phyloP scores from a whole-genome alignment of 2,113 vertebrate species.

The Falcunculus frontatus region DNA sequence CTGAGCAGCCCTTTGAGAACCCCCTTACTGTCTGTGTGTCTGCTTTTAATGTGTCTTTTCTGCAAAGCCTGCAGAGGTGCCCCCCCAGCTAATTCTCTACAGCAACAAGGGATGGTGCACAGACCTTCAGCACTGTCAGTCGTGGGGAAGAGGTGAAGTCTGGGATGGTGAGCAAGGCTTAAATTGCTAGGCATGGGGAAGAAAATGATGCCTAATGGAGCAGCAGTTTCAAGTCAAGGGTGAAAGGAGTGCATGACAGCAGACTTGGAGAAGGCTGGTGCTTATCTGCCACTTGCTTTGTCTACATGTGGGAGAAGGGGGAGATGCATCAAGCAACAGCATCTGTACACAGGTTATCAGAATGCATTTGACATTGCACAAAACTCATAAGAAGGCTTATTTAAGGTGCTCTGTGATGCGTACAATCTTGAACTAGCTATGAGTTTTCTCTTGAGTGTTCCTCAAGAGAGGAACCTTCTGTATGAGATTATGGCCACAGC shows the following conservation, averaged over 20 bases:
- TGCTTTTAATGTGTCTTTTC: not conserved
- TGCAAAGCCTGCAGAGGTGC: not conserved
- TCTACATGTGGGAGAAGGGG: not conserved
- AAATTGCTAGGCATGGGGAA: not conserved
- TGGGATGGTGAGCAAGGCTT: not conserved
- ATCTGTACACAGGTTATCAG: not conserved
- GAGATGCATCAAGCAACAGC: not conserved
- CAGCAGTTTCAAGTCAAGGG: not conserved
- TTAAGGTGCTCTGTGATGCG: not conserved
- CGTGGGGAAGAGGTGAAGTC: not conserved
- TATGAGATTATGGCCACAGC: not conserved
- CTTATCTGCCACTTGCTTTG: not conserved
- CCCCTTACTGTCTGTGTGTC: not conserved
- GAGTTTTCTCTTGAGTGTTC: not conserved
- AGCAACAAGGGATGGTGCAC: not conserved
- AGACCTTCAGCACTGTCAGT: not conserved
- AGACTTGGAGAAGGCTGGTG: not conserved
- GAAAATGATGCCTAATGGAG: not conserved
- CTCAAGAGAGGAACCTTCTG: not conserved
- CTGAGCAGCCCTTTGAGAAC: not conserved
- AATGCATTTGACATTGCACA: not conserved
- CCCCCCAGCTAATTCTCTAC: not conserved
- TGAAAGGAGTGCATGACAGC: not conserved
- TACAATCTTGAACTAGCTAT: not conserved
- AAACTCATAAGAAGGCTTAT: not conserved